These are phyloP conservation scores for Emydocephalus ijimae DNA, from an alignment of 2,113 vertebrate genomes.

Conservation along the genomic window DNA sequence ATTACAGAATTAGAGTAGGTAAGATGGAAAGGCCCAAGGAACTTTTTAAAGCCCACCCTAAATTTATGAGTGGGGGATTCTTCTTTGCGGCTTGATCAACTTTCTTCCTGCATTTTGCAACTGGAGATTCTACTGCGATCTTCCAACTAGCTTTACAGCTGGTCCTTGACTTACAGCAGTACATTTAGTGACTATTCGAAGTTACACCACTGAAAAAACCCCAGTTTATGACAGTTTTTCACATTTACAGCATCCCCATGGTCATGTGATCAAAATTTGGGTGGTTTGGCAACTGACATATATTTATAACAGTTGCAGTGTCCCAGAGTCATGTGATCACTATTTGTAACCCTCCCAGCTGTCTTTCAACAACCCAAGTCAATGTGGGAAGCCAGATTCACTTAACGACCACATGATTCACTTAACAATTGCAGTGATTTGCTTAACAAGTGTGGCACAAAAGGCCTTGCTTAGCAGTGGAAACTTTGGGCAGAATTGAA, in stretches of 20 bases:
- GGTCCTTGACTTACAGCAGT: background rate
- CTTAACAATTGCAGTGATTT: background rate
- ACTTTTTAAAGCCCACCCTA: background rate
- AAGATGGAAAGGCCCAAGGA: background rate
- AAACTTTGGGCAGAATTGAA: background rate
- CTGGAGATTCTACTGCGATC: background rate
- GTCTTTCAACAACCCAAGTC: background rate
- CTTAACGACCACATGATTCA: background rate
- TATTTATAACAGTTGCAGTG: background rate
- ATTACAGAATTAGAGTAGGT: slow-evolving; percentile 86
- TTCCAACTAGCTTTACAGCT: background rate
- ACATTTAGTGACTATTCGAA: background rate
- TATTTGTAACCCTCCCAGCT: background rate
- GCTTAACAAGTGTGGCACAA: background rate
- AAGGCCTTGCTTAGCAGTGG: background rate
- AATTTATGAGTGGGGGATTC: background rate
- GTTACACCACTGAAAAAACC: background rate
- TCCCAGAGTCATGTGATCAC: background rate
- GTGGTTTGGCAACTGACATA: background rate
- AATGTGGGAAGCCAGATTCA: background rate
- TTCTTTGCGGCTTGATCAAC: background rate
- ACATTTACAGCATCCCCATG: background rate
- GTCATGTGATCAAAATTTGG: background rate
- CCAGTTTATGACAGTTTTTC: no score
- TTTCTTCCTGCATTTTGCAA: background rate